Evolutionary conservation across 2,888 invertebrate species (phyloP), one percentile per base, ranked within the genome.

Genomic region (Drosophila nigricruria): DNA sequence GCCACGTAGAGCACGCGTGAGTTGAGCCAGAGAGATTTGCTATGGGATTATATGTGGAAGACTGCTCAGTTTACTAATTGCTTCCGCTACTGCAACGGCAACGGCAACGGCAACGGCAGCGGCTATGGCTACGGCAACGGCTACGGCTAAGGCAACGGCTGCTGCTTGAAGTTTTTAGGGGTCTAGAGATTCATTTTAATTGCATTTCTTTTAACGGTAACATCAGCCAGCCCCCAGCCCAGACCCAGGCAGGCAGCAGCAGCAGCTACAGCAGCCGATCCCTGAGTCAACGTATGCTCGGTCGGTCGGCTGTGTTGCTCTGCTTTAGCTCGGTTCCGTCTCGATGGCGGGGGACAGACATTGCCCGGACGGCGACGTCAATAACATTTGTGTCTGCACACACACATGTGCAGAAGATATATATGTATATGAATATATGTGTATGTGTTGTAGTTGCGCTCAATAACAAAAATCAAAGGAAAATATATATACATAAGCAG

Each of bases 21-120:
- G 70, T 47, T 63, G 62, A 53, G 59, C 72, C 49, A 49, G 30
- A 70, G 73, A 85, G 86, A 82, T 82, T 79, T 89, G 83, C 82
- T 71, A 62, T 77, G 85, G 88, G 88, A 89, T 88, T 82, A 73
- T 73, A 66, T 70, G 67, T 49, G 79, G 66, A 72, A 78, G 78
- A 75, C 79, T 82, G 86, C 89, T 86, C 90, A 81, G 79, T 86
- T 91, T 91, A 91, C 92, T 91, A 92, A 91, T 92, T 92, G 91
- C 89, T 91, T 91, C 91, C 91, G 91, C 85, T 92, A 81, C 71
- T 69, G 70, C 65, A 56, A 49, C 68, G 64, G 36, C 49, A 66
- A 20, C 16, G 50, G 61, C 49, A 62, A 23, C 5, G 52, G 59
- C 49, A 42, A 10, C 14, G 25, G 49, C 34, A 10, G 34, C 14